phyloP scores from a whole-genome alignment of 2,888 invertebrate species.

The Deroplatys truncata region DNA sequence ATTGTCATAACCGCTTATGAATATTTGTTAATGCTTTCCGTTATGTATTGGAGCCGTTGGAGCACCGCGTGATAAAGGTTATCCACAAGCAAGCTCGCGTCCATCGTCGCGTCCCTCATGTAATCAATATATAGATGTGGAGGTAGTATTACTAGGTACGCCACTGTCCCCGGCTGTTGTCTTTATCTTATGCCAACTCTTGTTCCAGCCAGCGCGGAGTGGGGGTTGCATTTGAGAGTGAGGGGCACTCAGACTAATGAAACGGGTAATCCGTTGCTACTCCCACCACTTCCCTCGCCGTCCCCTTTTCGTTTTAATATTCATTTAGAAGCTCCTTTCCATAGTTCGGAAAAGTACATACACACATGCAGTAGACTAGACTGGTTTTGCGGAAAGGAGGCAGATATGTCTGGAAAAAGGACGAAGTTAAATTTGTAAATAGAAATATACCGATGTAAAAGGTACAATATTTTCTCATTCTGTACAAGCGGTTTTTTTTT shows the following conservation, averaged over 20 bases:
- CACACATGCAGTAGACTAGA: not conserved
- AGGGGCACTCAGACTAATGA: conserved; percentile 54
- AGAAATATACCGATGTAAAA: conserved; percentile 2
- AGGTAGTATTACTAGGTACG: not conserved
- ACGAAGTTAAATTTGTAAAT: conserved; percentile 6
- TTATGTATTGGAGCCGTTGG: too few relatives aligned
- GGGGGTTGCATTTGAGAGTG: not conserved
- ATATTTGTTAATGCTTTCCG: too few relatives aligned
- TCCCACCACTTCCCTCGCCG: conserved; percentile 33
- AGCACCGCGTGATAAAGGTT: too few relatives aligned
- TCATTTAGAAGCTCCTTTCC: conserved; percentile 26
- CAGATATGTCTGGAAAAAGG: not conserved
- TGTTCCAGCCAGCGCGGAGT: not conserved
- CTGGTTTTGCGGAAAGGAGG: not conserved
- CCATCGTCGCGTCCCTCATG: not conserved
- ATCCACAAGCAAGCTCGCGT: not conserved
- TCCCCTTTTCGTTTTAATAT: conserved; percentile 29
- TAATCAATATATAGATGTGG: not conserved
- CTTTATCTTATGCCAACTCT: not conserved
- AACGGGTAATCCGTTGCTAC: conserved; percentile 52
- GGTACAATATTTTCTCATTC: not conserved
- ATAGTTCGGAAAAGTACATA: not conserved
- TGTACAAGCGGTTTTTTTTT: not conserved
- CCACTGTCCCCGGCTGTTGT: not conserved
- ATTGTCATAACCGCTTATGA: too few relatives aligned